Conservation (phyloP, 2,888 invertebrate species). For the Dicranocentrus wangi region DNA sequence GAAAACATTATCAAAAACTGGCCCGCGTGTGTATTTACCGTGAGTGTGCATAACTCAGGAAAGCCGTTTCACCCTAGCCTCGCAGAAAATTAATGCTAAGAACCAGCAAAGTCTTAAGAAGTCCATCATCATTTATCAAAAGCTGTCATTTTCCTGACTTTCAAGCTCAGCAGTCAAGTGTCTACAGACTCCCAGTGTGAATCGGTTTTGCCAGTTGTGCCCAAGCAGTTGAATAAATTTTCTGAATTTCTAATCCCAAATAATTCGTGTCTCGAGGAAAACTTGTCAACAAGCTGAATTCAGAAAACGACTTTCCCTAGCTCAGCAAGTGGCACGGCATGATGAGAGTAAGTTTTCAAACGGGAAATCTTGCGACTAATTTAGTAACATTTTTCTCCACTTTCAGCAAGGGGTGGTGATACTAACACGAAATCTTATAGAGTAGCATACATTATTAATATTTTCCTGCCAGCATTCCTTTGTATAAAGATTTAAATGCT, state of each 20-base stretch:
- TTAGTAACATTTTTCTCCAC: slow-evolving; percentile 31
- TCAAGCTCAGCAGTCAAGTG: slow-evolving; percentile 40
- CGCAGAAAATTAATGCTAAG: slow-evolving; percentile 10
- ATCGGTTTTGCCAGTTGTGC: not conserved
- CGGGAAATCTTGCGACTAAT: slow-evolving; percentile 41
- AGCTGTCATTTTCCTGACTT: slow-evolving; percentile 53
- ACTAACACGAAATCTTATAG: not conserved
- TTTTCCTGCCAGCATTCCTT: not conserved
- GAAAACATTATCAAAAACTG: not conserved
- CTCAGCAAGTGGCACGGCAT: slow-evolving; percentile 50
- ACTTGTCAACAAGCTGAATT: slow-evolving; percentile 23
- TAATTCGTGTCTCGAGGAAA: slow-evolving; percentile 18
- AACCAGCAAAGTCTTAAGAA: slow-evolving; percentile 13
- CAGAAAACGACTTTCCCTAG: slow-evolving; percentile 53
- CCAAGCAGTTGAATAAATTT: not conserved
- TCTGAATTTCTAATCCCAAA: not conserved
- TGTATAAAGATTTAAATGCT: slow-evolving; percentile 10
- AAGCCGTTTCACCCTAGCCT: too few species aligned
- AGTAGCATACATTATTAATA: not conserved
- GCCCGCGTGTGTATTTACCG: not conserved
- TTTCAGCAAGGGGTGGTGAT: not conserved
- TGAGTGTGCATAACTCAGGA: too few species aligned
- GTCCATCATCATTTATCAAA: slow-evolving; percentile 60
- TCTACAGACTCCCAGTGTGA: not conserved
- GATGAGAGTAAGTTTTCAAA: not conserved